A percentile compares a stretch with the other conserved stretches of the same genome.
phyloP scores from a whole-genome alignment of 2,113 vertebrate genomes.

The Cariama cristata region DNA sequence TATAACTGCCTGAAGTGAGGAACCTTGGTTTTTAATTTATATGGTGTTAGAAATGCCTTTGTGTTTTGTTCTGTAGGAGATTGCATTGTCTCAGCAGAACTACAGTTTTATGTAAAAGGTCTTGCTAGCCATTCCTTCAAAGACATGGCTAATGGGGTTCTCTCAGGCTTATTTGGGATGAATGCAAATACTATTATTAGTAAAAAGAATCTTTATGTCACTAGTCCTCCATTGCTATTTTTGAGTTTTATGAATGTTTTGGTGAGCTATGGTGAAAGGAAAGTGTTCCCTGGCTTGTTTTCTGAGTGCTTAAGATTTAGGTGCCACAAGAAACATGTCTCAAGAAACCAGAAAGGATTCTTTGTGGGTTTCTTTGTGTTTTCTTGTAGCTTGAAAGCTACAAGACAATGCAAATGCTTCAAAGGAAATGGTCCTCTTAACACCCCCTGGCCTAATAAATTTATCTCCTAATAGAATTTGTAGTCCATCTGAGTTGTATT shows the following conservation, averaged over 20 bases:
- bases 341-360: neutral
- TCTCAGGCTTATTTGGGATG: neutral
- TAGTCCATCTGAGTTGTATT: neutral
- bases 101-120: neutral
- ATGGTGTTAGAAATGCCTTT: neutral
- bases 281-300: neutral
- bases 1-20: neutral
- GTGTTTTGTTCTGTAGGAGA: neutral
- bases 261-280: neutral
- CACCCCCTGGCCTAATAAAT: neutral
- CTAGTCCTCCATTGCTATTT: neutral
- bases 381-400: neutral
- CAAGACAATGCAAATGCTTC: neutral
- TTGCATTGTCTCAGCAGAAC: neutral
- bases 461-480: neutral
- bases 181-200: neutral
- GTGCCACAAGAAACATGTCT: neutral
- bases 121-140: neutral
- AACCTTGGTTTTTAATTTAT: neutral
- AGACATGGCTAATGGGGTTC: fast-evolving
- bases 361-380: neutral
- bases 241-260: neutral
- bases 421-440: neutral
- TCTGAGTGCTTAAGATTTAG: neutral
- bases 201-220: neutral